Percentiles rank a stretch among this genome's conserved stretches.
These are phyloP conservation scores for Mungos mungo DNA, from an alignment of 2,113 vertebrate genomes.

Conservation along the genomic window DNA sequence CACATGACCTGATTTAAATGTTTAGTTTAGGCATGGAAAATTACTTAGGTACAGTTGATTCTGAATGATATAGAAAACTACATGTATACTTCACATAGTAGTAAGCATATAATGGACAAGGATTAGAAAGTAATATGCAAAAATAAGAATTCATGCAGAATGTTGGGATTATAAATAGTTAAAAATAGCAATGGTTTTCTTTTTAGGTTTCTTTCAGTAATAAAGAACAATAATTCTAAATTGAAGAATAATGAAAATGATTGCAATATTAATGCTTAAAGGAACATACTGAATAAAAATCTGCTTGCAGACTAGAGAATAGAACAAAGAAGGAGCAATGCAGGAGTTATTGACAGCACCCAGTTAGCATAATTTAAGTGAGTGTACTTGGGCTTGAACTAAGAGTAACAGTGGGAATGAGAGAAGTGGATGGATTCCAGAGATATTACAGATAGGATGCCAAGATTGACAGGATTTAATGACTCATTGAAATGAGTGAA, in stretches of 20 bases:
- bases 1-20: neutral
- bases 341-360: neutral
- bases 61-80: neutral
- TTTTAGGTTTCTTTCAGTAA: neutral
- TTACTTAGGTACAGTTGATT: neutral
- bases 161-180: neutral
- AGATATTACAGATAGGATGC: neutral
- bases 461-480: neutral
- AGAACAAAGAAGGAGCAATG: neutral
- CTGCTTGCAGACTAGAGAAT: neutral
- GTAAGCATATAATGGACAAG: neutral
- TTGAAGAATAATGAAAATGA: neutral
- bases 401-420: neutral
- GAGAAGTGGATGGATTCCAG: neutral
- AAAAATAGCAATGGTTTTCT: neutral
- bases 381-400: neutral
- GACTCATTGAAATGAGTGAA: neutral
- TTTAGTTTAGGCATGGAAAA: neutral
- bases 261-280: neutral
- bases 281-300: slow-evolving; percentile 17
- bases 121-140: slow-evolving; percentile 9
- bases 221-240: neutral
- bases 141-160: neutral
- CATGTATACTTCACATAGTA: neutral
- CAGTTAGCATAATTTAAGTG: neutral